Percentiles rank a stretch among this genome's conserved stretches.
These are phyloP conservation scores for Panonychus citri DNA, from an alignment of 1,140 invertebrate genomes.

Conservation along the genomic window DNA sequence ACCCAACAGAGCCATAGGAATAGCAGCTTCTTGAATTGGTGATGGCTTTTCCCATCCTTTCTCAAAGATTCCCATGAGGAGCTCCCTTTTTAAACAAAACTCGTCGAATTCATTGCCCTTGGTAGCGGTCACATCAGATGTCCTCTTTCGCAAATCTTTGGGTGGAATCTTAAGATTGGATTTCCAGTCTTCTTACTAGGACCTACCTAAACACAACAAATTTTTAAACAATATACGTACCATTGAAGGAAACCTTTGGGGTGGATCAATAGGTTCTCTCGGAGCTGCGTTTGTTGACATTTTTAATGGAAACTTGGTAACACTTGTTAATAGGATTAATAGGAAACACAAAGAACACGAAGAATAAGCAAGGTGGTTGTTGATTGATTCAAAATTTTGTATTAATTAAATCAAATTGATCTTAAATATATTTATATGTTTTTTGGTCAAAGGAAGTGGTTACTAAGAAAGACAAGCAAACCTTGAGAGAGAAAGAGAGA, in stretches of 20 bases:
- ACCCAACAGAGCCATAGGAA: slow-evolving; percentile 88
- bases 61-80: slow-evolving; percentile 99
- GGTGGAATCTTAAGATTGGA: neutral
- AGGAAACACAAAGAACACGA: neutral
- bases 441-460: neutral
- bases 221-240: no score
- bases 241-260: no score
- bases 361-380: neutral
- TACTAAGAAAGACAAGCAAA: neutral
- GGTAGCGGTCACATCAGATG: slow-evolving; percentile 94
- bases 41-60: slow-evolving; percentile 99
- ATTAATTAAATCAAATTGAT: neutral
- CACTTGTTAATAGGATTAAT: neutral
- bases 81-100: slow-evolving; percentile 86
- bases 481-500: neutral
- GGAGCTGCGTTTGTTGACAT: no score
- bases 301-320: neutral
- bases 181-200: slow-evolving; percentile 1
- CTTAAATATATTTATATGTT: neutral
- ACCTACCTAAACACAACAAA: neutral
- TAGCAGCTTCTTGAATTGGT: slow-evolving; percentile 96
- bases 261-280: no score
- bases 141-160: slow-evolving; percentile 82
- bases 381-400: neutral
- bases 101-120: slow-evolving; percentile 99